Base-by-base conservation (phyloP, 2,888 invertebrate species). In the Chirona hameri region DNA sequence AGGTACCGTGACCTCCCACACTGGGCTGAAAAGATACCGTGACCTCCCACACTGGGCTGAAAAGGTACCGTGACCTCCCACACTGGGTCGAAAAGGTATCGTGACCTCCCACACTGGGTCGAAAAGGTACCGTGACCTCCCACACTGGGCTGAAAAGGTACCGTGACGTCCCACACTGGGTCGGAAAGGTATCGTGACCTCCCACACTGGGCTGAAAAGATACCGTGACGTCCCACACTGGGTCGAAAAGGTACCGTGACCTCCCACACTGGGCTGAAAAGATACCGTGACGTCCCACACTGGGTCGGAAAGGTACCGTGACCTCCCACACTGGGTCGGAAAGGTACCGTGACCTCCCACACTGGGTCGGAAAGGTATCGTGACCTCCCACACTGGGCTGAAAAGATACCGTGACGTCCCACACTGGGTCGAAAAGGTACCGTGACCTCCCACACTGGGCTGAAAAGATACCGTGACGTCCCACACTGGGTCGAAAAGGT, bases 401-500 rank as follows among this genome's bases (percentile, higher is more conserved):
- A 76, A 9, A 76, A 76, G 76, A 46, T 72, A 4, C 60, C 39
- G 39, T 39, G 39, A 39, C 39, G 39, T 39, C 39, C 2, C 39
- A 39, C 39, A 39, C 39, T 39, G 39, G 39, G 39, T 39, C 39
- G 7, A n/a, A n/a, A n/a, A n/a, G n/a, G n/a, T n/a, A n/a, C n/a
- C n/a, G n/a, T n/a, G n/a, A n/a, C n/a, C n/a, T 97, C 84, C 91
- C 95, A 81, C 91, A 92, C 86, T 98, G 97, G 98, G 97, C 97
- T 91, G 87, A 76, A 9, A 76, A 76, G 76, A 46, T 72, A 4
- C 60, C 39, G 39, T 39, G 39, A 39, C 39, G 39, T 39, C 39
- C 2, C 39, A 39, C 39, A 39, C 39, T 39, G 39, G 39, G 39
- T 39, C 39, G 7, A n/a, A n/a, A n/a, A n/a, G n/a, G n/a, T n/a